Base-by-base conservation (phyloP, 1,140 invertebrate genomes). In the Leptestheria dahalacensis region DNA sequence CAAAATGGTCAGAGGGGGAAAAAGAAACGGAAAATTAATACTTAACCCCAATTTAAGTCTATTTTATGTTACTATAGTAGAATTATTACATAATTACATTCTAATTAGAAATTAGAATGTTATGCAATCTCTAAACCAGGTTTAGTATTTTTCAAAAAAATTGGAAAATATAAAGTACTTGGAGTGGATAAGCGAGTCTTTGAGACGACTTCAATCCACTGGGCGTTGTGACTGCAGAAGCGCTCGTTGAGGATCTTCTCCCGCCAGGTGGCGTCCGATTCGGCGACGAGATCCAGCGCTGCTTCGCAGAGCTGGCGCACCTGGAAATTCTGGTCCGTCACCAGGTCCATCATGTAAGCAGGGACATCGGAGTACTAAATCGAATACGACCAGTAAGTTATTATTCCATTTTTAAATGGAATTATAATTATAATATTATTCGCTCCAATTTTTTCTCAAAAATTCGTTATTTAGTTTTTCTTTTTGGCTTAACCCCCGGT, bases 341-440 rank as follows among this genome's bases (percentile, higher is more conserved):
- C 90, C 57, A 99, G 76, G 74, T 98, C 94, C 59, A 98, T 90
- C n/a, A 98, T 77, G 74, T 97, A 97, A 1, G 91, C 90, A 25
- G 91, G 87, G 21, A 88, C 88, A 72, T 92, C 87, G 84, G 71
- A 57, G 76, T 71, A 48, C 61, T 48, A 33, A 54, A 18, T n/a
- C 18, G 23, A 47, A 21, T 9, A 52, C 18, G 1, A 24, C n/a
- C n/a, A n/a, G n/a, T n/a, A 41, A 41, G 33, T 41, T 41, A 9
- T 41, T 41, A 9, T 41, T 41, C 33, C 15, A 41, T 41, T 9
- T 41, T 41, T 9, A 9, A 9, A 41, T 6, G 15, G 33, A 9
- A 41, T n/a, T n/a, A n/a, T n/a, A n/a, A n/a, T n/a, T n/a, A n/a
- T n/a, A n/a, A n/a, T n/a, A n/a, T n/a, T n/a, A n/a, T n/a, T n/a